A percentile compares a stretch with the other conserved stretches of the same genome.
Conservation (phyloP, 2,888 invertebrate genomes). For the Axea sp. region DNA sequence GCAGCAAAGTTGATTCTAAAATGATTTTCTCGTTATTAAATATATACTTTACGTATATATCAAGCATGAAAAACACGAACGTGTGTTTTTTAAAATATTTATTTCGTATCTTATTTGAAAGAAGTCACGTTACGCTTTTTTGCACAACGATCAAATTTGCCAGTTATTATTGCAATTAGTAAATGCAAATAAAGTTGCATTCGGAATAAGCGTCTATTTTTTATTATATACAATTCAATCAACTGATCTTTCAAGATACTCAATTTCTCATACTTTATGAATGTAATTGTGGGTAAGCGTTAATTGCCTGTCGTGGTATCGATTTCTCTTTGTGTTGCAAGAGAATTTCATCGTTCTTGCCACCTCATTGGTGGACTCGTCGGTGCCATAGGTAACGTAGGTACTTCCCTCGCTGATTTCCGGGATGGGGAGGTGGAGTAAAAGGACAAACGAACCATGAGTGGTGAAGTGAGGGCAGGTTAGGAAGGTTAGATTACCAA, state of each 20-base stretch:
- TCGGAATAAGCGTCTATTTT: too few species aligned
- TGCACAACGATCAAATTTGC: too few species aligned
- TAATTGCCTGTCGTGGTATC: slow-evolving; percentile 61
- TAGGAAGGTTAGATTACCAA: slow-evolving; percentile 64
- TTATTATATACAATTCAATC: too few species aligned
- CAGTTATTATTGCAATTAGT: too few species aligned
- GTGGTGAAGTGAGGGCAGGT: slow-evolving; percentile 60
- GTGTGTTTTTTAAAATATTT: too few species aligned
- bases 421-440: slow-evolving; percentile 63
- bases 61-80: too few species aligned
- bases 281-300: slow-evolving; percentile 56
- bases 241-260: slow-evolving; percentile 21
- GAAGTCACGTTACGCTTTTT: too few species aligned
- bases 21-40: too few species aligned
- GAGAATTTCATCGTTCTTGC: slow-evolving; percentile 63
- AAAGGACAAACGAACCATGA: slow-evolving; percentile 63
- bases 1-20: too few species aligned
- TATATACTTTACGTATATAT: too few species aligned
- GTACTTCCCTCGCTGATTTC: slow-evolving; percentile 65
- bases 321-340: slow-evolving; percentile 61
- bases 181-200: too few species aligned
- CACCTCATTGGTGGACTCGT: slow-evolving; percentile 62
- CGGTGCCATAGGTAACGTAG: slow-evolving; percentile 62
- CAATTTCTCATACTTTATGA: slow-evolving; percentile 25
- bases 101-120: too few species aligned